These are phyloP conservation scores for Lipotes vexillifer DNA, from an alignment of 2,113 vertebrate species.

Conservation along the genomic window DNA sequence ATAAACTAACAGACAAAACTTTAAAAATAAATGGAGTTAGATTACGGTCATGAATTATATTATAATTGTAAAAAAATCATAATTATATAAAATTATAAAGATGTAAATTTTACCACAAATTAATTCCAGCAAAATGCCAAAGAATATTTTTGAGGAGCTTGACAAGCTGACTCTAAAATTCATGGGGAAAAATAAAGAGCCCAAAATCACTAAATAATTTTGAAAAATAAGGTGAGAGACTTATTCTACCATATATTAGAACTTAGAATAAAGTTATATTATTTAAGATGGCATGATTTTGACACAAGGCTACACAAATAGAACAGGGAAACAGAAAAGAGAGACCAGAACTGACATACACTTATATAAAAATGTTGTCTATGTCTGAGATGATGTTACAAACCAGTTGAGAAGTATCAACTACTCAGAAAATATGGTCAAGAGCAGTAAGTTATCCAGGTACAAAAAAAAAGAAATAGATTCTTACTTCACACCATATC, in stretches of 20 bases:
- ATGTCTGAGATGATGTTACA: neutral
- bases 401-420: neutral
- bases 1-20: no score
- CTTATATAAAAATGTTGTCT: neutral
- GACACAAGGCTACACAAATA: neutral
- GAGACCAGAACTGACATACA: neutral
- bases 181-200: neutral
- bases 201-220: neutral
- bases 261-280: conserved; percentile 1
- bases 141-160: neutral
- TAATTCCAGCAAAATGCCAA: neutral
- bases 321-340: neutral
- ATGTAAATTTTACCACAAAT: neutral
- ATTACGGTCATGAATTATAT: neutral
- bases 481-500: neutral
- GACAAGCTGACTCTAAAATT: neutral
- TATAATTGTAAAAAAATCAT: neutral
- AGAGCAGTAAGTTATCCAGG: neutral
- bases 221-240: neutral
- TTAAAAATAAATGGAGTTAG: neutral
- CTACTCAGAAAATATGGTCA: neutral
- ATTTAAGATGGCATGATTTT: neutral
- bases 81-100: neutral
- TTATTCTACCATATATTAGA: neutral
- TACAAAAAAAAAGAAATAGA: neutral